These are phyloP conservation scores for Gallinago jamesoni DNA, from an alignment of 2,113 vertebrate genomes.

Conservation along the genomic window DNA sequence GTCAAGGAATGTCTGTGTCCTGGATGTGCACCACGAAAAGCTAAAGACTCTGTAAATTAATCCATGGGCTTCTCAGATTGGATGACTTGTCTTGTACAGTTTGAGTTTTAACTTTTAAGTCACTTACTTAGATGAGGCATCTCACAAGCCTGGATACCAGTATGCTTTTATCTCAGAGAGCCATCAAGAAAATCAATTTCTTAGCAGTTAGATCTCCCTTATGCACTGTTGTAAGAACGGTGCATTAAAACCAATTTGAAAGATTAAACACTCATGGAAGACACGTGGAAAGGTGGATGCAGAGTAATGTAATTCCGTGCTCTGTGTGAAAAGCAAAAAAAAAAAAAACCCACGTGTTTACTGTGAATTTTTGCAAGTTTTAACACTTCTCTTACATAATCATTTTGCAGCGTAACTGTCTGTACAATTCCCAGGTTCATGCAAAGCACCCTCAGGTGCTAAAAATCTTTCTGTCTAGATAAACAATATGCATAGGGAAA, in stretches of 20 bases:
- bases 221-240: background rate
- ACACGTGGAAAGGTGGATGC: background rate
- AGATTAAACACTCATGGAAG: background rate
- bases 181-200: conserved; percentile 2
- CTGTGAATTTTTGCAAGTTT: background rate
- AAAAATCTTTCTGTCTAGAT: background rate
- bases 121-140: background rate
- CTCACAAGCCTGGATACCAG: background rate
- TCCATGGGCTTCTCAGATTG: background rate
- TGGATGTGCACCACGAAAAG: background rate
- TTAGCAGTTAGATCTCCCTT: background rate
- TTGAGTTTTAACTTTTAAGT: background rate
- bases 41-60: background rate
- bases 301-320: background rate
- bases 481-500: background rate
- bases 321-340: background rate
- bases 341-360: background rate
- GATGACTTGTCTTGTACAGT: background rate
- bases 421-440: background rate
- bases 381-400: background rate
- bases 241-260: background rate
- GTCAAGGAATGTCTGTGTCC: background rate
- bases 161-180: background rate
- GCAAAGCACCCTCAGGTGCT: background rate
- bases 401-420: background rate